Evolutionary conservation across 2,888 invertebrate species (phyloP).

Genomic region (Synergus japonicus): DNA sequence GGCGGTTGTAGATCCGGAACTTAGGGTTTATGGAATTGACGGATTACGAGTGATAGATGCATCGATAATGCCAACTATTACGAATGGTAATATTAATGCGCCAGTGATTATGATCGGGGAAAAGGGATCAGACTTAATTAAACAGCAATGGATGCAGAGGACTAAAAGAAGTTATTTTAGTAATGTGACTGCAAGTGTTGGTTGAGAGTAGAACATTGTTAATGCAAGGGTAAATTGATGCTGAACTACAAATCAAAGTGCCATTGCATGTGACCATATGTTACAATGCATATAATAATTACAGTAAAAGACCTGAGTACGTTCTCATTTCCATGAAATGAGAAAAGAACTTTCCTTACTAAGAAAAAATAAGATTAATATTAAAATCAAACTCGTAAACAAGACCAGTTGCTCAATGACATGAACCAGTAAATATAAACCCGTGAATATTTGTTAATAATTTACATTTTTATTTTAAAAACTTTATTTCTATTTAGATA

Average conservation of each 20-base stretch:
- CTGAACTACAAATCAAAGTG: slow-evolving; percentile 22
- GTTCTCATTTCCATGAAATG: not conserved
- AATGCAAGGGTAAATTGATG: not conserved
- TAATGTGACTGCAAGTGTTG: slow-evolving; percentile 41
- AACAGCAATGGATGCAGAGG: slow-evolving; percentile 82
- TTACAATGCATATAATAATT: not conserved
- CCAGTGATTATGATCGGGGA: slow-evolving; percentile 93
- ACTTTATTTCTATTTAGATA: slow-evolving; percentile 14
- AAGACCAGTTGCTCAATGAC: slow-evolving; percentile 1
- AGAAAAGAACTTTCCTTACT: slow-evolving; percentile 9
- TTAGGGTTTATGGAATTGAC: slow-evolving; percentile 87
- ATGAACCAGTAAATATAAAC: not conserved
- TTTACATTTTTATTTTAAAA: not conserved
- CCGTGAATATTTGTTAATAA: not conserved
- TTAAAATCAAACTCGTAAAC: slow-evolving; percentile 3
- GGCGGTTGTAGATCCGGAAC: slow-evolving; percentile 89
- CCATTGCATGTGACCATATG: slow-evolving; percentile 13
- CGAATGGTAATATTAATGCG: slow-evolving; percentile 92
- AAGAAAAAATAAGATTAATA: not conserved
- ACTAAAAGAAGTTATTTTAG: slow-evolving; percentile 50
- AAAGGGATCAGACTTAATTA: slow-evolving; percentile 90
- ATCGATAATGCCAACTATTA: slow-evolving; percentile 92
- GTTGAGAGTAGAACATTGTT: not conserved
- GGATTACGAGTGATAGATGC: slow-evolving; percentile 92
- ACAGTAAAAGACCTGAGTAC: not conserved